Percentiles rank a stretch among this genome's conserved stretches.
Conservation (phyloP, 2,888 invertebrate species). For the Drosophila paramelanica region DNA sequence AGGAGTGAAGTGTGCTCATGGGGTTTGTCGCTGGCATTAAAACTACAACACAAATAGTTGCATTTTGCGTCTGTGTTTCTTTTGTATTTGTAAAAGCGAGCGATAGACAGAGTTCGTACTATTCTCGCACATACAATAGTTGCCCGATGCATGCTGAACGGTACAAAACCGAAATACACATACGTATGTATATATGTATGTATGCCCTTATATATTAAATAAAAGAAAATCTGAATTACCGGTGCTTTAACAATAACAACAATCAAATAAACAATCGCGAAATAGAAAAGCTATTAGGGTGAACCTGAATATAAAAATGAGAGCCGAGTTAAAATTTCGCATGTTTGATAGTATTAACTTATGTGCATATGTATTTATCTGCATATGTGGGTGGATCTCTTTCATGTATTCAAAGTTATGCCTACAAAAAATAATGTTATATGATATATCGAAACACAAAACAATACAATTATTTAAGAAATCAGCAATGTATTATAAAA, state of each 20-base stretch:
- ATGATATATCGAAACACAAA: no score
- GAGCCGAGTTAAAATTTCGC: neutral
- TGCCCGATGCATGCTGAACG: conserved; percentile 39
- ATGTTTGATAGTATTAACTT: neutral
- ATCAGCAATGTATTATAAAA: no score
- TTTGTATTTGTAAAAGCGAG: conserved; percentile 26
- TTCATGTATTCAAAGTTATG: no score
- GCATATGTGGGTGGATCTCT: no score
- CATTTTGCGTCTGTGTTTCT: conserved; percentile 55
- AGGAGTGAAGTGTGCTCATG: neutral
- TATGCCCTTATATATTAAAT: conserved; percentile 9
- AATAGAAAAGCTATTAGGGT: conserved; percentile 27
- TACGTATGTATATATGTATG: conserved; percentile 7
- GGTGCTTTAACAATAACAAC: conserved; percentile 8
- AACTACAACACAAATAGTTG: conserved; percentile 71
- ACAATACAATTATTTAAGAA: no score
- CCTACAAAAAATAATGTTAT: no score
- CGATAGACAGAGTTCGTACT: neutral
- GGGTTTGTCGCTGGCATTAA: conserved; percentile 39
- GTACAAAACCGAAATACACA: conserved; percentile 52
- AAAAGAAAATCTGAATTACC: conserved; percentile 3
- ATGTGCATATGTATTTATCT: no score
- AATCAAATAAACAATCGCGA: conserved; percentile 34
- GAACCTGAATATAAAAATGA: conserved; percentile 3
- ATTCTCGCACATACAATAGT: conserved; percentile 25